A percentile compares a stretch with the other conserved stretches of the same genome.
phyloP scores from a whole-genome alignment of 1,140 invertebrate species.

The Calephelis virginiensis region DNA sequence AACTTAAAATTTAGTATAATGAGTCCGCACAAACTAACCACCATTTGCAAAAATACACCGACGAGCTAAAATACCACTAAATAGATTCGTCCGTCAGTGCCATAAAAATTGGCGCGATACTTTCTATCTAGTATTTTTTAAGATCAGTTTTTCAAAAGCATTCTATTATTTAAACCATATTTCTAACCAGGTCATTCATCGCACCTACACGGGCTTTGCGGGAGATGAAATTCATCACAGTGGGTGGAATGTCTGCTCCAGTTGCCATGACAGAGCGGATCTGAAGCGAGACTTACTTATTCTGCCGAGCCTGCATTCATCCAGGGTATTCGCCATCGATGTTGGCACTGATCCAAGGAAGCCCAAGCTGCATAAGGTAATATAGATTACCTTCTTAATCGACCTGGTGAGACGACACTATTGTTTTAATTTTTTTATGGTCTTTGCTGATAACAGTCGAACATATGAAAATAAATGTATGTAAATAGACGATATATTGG shows the following conservation, averaged over 20 bases:
- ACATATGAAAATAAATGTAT: too few species aligned
- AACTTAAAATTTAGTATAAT: too few species aligned
- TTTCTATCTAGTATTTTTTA: too few species aligned
- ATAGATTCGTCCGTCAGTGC: too few species aligned
- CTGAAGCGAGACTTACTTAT: conserved; percentile 88
- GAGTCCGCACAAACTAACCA: too few species aligned
- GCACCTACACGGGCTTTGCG: conserved; percentile 86
- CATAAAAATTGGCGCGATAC: too few species aligned
- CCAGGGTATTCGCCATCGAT: conserved; percentile 93
- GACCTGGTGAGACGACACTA: too few species aligned
- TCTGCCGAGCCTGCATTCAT: conserved; percentile 89
- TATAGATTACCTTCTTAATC: not conserved
- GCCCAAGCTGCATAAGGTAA: conserved; percentile 79
- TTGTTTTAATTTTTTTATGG: not conserved
- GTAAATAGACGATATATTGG: too few species aligned
- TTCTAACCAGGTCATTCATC: conserved; percentile 88
- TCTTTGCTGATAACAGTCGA: not conserved
- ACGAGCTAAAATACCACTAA: too few species aligned
- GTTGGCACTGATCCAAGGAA: conserved; percentile 84
- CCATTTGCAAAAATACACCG: too few species aligned
- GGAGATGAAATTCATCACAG: conserved; percentile 96
- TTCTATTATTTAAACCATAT: not conserved
- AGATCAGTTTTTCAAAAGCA: too few species aligned
- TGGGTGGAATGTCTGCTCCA: conserved; percentile 98
- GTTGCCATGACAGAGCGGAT: conserved; percentile 85